Conservation (phyloP, 2,888 invertebrate species). For the Spisula solida region DNA sequence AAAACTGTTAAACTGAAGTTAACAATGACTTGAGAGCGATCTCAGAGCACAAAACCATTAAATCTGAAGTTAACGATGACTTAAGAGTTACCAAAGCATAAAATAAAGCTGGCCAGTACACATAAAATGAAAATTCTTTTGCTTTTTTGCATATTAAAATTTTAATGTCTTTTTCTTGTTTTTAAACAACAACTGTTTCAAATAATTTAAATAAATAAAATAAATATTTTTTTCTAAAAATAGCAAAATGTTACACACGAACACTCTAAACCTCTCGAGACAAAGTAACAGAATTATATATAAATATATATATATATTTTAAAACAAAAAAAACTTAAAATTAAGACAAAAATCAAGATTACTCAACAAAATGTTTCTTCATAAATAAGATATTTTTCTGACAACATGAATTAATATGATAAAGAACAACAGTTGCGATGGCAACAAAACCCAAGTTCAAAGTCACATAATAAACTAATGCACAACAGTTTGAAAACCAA, state of each 20-base stretch:
- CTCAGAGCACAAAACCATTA: not conserved
- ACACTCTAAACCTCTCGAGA: not conserved
- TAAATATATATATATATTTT: not conserved
- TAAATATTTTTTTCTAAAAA: not conserved
- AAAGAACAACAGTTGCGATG: no score
- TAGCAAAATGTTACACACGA: not conserved
- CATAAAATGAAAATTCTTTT: not conserved
- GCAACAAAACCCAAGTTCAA: not conserved
- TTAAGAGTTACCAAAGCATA: not conserved
- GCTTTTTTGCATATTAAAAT: not conserved
- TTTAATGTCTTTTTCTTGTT: not conserved
- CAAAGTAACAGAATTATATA: conserved; percentile 1
- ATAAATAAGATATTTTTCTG: not conserved
- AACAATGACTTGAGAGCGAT: not conserved
- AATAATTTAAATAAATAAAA: conserved; percentile 23
- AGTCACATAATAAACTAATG: not conserved
- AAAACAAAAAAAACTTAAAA: not conserved
- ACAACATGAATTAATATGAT: not conserved
- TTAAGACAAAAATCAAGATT: not conserved
- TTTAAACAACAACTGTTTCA: not conserved
- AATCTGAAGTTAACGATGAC: no score
- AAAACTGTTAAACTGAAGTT: no score
- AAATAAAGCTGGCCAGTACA: not conserved
- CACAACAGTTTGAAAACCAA: not conserved
- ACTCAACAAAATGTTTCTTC: not conserved